phyloP scores from a whole-genome alignment of 2,113 vertebrate species.

The Paralichthys olivaceus region DNA sequence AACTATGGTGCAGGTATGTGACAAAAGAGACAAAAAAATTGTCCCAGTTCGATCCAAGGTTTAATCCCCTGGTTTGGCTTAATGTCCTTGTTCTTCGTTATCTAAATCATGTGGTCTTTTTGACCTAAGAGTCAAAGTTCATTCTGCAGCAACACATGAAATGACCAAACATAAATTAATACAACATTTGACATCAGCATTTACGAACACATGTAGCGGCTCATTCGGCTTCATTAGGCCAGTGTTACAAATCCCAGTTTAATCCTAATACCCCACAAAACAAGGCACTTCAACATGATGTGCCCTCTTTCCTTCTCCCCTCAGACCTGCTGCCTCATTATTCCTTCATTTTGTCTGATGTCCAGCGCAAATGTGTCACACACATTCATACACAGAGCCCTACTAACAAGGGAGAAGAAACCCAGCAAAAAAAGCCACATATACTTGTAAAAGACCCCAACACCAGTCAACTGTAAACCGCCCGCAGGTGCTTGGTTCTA shows the following conservation, averaged over 20 bases:
- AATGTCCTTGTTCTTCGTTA: no score
- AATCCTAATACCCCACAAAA: not conserved
- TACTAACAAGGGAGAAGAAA: not conserved
- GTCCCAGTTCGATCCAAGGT: no score
- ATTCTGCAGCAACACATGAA: no score
- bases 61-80: no score
- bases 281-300: not conserved
- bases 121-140: no score
- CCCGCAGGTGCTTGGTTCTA: not conserved
- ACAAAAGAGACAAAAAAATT: no score
- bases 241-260: not conserved
- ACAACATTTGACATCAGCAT: not conserved
- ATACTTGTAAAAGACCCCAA: not conserved
- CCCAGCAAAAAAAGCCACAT: not conserved
- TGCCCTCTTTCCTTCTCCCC: not conserved
- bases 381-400: not conserved
- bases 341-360: not conserved
- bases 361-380: not conserved
- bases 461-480: slow-evolving; percentile 1
- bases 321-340: not conserved
- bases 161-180: no score
- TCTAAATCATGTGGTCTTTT: no score
- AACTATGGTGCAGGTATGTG: no score
- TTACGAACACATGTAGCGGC: not conserved
- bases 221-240: not conserved